Percentiles rank a stretch among this genome's conserved stretches.
These are phyloP conservation scores for Drosophila birchii DNA, from an alignment of 2,888 invertebrate species.

Conservation along the genomic window DNA sequence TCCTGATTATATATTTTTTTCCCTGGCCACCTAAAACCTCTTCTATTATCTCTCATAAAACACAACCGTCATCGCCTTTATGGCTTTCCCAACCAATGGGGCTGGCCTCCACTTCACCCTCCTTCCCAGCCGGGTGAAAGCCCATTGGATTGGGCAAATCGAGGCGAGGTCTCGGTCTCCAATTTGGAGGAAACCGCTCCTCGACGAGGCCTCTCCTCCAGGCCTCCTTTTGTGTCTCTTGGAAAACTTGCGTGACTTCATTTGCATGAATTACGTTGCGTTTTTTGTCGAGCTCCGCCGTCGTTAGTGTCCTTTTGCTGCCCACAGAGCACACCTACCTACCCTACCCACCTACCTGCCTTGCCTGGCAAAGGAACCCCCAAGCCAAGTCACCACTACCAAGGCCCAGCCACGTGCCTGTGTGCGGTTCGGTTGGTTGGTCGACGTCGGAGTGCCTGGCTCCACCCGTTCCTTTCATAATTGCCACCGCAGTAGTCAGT, in stretches of 20 bases:
- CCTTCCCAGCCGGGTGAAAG: slow-evolving; percentile 25
- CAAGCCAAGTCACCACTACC: slow-evolving; percentile 20
- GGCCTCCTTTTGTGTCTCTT: slow-evolving; percentile 13
- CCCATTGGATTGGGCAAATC: slow-evolving; percentile 49
- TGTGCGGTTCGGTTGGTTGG: slow-evolving; percentile 59
- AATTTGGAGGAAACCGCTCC: slow-evolving; percentile 4
- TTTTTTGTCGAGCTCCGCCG: slow-evolving; percentile 39
- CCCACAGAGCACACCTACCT: slow-evolving; percentile 33
- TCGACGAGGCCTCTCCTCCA: not conserved
- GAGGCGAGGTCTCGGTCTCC: slow-evolving; percentile 12
- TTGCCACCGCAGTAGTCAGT: slow-evolving; percentile 67
- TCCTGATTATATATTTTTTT: not conserved
- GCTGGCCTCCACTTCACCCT: slow-evolving; percentile 9
- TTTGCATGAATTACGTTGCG: slow-evolving; percentile 81
- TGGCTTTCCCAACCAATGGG: slow-evolving; percentile 3
- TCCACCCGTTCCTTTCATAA: slow-evolving; percentile 59
- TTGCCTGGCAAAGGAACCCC: not conserved
- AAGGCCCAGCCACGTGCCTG: slow-evolving; percentile 39
- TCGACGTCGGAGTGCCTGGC: slow-evolving; percentile 45
- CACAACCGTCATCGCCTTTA: slow-evolving; percentile 10
- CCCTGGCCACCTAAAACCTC: not conserved
- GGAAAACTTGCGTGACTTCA: slow-evolving; percentile 79
- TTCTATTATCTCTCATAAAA: slow-evolving; percentile 8
- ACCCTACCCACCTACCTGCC: slow-evolving; percentile 7
- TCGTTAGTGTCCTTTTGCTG: slow-evolving; percentile 67